Percentiles rank a stretch among this genome's conserved stretches.
phyloP scores from a whole-genome alignment of 1,140 invertebrate species.

The Drosophila baimaii region DNA sequence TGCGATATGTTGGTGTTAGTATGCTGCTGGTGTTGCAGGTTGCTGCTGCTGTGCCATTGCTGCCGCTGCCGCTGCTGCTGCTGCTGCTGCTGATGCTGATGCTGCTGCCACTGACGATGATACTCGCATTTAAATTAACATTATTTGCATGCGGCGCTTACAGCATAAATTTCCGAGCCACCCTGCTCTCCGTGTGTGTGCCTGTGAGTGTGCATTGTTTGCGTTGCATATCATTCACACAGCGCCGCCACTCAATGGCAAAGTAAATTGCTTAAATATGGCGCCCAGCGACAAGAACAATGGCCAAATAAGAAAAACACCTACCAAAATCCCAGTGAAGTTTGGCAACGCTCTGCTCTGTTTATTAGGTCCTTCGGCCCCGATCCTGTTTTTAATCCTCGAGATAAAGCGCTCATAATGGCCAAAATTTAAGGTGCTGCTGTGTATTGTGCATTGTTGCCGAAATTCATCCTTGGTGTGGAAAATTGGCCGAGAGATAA shows the following conservation, averaged over 20 bases:
- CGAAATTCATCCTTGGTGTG: conserved; percentile 9
- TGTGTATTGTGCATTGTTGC: too few relatives aligned
- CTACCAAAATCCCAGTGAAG: conserved; percentile 12
- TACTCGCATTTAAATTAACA: conserved; percentile 82
- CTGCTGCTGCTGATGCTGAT: conserved; percentile 30
- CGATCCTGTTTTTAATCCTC: conserved; percentile 13
- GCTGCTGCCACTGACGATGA: conserved; percentile 63
- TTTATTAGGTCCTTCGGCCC: conserved; percentile 20
- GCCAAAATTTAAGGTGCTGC: conserved; percentile 12
- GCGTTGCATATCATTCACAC: conserved; percentile 59
- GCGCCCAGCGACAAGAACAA: conserved; percentile 17
- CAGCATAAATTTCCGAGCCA: conserved; percentile 73
- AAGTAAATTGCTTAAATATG: conserved; percentile 61
- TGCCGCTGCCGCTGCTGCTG: conserved; percentile 26
- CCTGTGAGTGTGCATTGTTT: conserved; percentile 41
- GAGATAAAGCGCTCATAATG: conserved; percentile 4
- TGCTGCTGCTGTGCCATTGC: conserved; percentile 32
- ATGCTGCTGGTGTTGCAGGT: conserved; percentile 53
- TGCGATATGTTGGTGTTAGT: conserved; percentile 32
- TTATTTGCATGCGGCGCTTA: conserved; percentile 80
- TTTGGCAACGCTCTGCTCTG: conserved; percentile 19
- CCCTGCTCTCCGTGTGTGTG: neutral
- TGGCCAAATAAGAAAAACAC: conserved; percentile 25
- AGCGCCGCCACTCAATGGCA: conserved; percentile 53
- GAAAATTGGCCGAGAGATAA: conserved; percentile 12